These are phyloP conservation scores for Nomada fucata DNA, from an alignment of 2,888 invertebrate genomes.

Conservation along the genomic window DNA sequence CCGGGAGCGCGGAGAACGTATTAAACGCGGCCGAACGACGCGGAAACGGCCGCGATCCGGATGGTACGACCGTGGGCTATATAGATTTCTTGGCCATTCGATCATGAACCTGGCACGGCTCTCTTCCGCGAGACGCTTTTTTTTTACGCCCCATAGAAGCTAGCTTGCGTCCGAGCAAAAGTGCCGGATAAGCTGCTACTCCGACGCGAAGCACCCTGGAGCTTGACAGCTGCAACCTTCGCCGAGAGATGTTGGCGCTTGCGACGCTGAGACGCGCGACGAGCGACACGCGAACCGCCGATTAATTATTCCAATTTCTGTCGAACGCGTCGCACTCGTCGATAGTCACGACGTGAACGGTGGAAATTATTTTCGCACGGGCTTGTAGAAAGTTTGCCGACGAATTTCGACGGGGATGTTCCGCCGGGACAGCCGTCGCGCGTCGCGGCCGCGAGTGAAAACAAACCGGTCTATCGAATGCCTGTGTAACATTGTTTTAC, in stretches of 20 bases:
- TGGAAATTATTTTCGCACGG: background rate
- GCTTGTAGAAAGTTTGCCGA: conserved; percentile 18
- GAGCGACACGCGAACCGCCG: too few relatives aligned
- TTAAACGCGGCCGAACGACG: conserved; percentile 51
- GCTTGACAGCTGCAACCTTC: background rate
- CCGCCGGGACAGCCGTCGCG: conserved; percentile 16
- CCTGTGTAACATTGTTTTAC: conserved; percentile 60
- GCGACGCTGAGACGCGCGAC: too few relatives aligned
- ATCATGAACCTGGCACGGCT: background rate
- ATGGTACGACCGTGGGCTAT: background rate
- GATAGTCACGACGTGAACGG: background rate
- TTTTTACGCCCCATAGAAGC: conserved; percentile 3
- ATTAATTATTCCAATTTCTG: too few relatives aligned
- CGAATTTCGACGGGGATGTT: conserved; percentile 51
- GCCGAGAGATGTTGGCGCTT: too few relatives aligned
- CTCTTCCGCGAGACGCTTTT: background rate
- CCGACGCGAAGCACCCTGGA: too few relatives aligned
- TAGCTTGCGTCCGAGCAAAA: background rate
- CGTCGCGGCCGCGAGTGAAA: conserved; percentile 27
- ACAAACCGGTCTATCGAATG: conserved; percentile 63
- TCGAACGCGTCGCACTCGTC: background rate
- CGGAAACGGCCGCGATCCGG: conserved; percentile 24
- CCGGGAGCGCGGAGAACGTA: background rate
- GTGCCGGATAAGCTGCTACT: background rate
- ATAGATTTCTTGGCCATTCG: background rate